phyloP scores from a whole-genome alignment of 2,888 invertebrate species.

The Cantharis lateralis region DNA sequence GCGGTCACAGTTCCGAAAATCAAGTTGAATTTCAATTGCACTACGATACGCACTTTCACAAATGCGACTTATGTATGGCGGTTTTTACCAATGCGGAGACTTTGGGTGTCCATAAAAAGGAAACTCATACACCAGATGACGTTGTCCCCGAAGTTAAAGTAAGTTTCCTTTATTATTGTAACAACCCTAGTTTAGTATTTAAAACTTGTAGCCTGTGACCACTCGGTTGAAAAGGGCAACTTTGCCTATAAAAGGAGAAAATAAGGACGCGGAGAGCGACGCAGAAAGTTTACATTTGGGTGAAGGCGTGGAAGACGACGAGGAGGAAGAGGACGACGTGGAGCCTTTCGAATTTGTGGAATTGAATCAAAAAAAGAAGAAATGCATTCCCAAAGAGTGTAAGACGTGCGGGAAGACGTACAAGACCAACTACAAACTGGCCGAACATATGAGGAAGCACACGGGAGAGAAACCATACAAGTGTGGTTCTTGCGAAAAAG shows the following conservation, averaged over 20 bases:
- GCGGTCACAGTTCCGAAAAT: conserved; percentile 50
- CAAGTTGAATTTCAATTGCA: conserved; percentile 52
- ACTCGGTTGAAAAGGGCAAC: conserved; percentile 36
- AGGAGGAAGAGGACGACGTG: conserved; percentile 34
- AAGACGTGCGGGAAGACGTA: conserved; percentile 63
- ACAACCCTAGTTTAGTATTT: neutral
- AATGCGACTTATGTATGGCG: conserved; percentile 54
- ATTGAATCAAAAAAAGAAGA: conserved; percentile 44
- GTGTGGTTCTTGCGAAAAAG: conserved; percentile 62
- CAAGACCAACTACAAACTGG: conserved; percentile 64
- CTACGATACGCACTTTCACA: conserved; percentile 53
- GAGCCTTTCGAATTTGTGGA: conserved; percentile 11
- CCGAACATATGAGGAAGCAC: conserved; percentile 64
- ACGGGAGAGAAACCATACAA: conserved; percentile 65
- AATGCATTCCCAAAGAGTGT: conserved; percentile 58
- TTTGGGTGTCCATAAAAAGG: conserved; percentile 50
- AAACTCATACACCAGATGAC: conserved; percentile 40
- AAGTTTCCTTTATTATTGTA: neutral
- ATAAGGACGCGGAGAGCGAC: conserved; percentile 30
- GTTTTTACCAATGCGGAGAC: conserved; percentile 57
- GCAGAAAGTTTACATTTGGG: conserved; percentile 39
- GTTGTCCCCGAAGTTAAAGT: conserved; percentile 33
- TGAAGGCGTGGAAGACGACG: conserved; percentile 36
- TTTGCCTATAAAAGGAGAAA: conserved; percentile 27
- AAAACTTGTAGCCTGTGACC: conserved; percentile 32